Evolutionary conservation across 1,140 invertebrate species (phyloP), one percentile per base, ranked within the genome.

Genomic region (Oedothorax gibbosus): DNA sequence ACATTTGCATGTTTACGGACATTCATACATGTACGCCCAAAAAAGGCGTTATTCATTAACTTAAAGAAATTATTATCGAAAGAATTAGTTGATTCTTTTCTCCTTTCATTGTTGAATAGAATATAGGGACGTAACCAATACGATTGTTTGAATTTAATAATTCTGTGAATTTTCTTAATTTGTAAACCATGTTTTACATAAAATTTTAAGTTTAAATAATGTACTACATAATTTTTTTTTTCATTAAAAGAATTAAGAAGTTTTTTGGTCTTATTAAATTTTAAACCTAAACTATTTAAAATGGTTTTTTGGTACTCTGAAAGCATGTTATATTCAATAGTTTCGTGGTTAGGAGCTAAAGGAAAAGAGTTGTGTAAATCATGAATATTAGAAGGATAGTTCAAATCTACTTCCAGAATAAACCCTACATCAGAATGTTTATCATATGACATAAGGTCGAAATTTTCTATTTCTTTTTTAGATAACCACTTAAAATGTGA

Each of bases 61-160:
- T 92, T 92, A 79, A 86, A 92, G 68, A 91, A 89, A 76, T 91
- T 88, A 87, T 91, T 90, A 86, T 90, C 88, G 87, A 91, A 91
- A 35, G 87, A 88, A 76, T 88, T 90, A 62, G 77, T 89, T 14
- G 91, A 89, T 53, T 86, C 57, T 77, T 87, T 88, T 88, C 91
- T 86, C 35, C 88, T 68, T 8, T 88, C 35, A 18, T 54, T 83
- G 35, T 83, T 83, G 14, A 83, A 73, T 7, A 56, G 18, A 14
- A 83, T 73, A n/a, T 83, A 83, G 12, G 54, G 14, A 9, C 73
- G 64, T 65, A 83, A 21, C 81, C 81, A 84, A 18, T 49, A 18
- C n/a, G 20, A 53, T 50, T 84, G 81, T 12, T 54, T 68, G 56
- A 84, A 84, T 65, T 75, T 14, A 20, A 84, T n/a, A 51, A 54